Evolutionary conservation across 35 echinoderm and acorn worm species (phyloP), one percentile per base, ranked within the genome.

Genomic region (Holothuria glaberrima): DNA sequence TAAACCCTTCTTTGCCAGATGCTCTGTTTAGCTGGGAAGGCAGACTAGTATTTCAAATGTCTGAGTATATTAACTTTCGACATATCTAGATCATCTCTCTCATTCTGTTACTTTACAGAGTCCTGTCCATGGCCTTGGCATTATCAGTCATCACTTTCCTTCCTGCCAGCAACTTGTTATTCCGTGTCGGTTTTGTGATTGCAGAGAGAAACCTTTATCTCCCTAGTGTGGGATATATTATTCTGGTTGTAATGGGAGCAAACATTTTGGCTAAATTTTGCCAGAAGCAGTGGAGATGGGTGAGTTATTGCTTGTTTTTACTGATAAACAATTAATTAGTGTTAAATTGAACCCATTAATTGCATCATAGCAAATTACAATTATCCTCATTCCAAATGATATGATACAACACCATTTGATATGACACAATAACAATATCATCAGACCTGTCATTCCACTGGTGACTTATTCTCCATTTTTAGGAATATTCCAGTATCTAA

Each of bases 101-200:
- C 14, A 18, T 28, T 14, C 48, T 0, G 19, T 77, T 45, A 44
- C 16, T 33, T 73, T 38, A 41, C 87, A 99, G 97, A 59, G 32
- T 86, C 16, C 61, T 99, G 4, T 91, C 89, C 3, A 93, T 99
- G 87, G 71, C 87, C 12, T 17, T 91, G 50, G 80, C 91, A 4
- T 10, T 82, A 0, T 72, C 95, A 1, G 50, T 99, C 75, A 91
- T 99, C 32, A 83, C 97, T n/a, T 99, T 99, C 88, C 71, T 99
- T 30, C 97, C 97, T 88, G 93, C 97, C 19, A 91, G 86, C 71
- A 99, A 99, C 72, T 22, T 99, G 68, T 93, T 99, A 52, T 91
- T 99, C 44, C 29, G 91, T 68, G 97, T 99, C 48, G 93, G 97
- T 35, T 95, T 99, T 86, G 93, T 95, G 4, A 91, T 95, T 12